phyloP scores from a whole-genome alignment of 2,888 invertebrate genomes.

The Apomyelois bistriatella region DNA sequence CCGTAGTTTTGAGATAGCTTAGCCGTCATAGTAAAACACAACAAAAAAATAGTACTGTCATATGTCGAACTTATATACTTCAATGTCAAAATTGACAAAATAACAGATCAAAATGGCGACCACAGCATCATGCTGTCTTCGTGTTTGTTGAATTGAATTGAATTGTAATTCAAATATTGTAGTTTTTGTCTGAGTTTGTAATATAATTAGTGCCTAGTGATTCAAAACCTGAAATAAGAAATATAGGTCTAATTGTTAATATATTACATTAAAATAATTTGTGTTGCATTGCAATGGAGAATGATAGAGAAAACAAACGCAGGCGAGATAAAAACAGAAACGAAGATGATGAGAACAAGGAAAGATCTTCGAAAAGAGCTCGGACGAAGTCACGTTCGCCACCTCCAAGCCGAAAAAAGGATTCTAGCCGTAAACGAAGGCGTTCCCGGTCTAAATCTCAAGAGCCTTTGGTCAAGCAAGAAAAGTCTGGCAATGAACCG shows the following conservation, averaged over 20 bases:
- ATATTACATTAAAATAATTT: too few relatives aligned
- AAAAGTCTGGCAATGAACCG: slow-evolving; percentile 36
- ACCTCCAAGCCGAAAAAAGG: slow-evolving; percentile 34
- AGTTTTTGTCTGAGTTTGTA: too few relatives aligned
- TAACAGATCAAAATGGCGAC: too few relatives aligned
- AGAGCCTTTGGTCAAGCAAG: slow-evolving; percentile 36
- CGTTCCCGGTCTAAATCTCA: slow-evolving; percentile 56
- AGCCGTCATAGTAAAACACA: too few relatives aligned
- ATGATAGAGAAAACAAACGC: slow-evolving; percentile 48
- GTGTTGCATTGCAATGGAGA: slow-evolving; percentile 44
- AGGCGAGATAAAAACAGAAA: slow-evolving; percentile 51
- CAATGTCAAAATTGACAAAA: too few relatives aligned
- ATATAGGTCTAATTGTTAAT: not conserved
- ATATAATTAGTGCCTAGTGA: too few relatives aligned
- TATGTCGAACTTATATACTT: too few relatives aligned
- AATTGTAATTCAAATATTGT: too few relatives aligned
- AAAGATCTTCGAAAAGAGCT: slow-evolving; percentile 50
- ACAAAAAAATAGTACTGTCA: too few relatives aligned
- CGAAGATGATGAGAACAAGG: slow-evolving; percentile 43
- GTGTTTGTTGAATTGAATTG: too few relatives aligned
- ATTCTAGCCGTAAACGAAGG: slow-evolving; percentile 51
- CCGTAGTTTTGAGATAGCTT: too few relatives aligned
- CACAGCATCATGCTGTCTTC: too few relatives aligned
- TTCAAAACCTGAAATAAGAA: not conserved
- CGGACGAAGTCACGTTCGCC: slow-evolving; percentile 53